Conservation (phyloP, 2,113 vertebrate genomes). For the Piaya cayana region DNA sequence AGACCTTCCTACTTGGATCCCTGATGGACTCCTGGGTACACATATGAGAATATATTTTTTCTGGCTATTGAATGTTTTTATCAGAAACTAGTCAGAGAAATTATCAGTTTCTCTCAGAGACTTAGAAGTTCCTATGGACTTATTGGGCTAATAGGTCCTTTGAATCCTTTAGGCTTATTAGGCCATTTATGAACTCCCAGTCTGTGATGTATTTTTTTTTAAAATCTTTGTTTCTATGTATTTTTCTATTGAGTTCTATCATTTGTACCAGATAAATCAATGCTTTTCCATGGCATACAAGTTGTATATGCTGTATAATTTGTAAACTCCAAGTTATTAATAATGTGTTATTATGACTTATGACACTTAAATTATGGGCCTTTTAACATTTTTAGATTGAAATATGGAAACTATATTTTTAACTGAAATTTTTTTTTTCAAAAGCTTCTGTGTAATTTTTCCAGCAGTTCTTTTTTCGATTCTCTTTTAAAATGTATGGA, state of each 20-base stretch:
- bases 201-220: background rate
- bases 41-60: background rate
- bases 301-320: background rate
- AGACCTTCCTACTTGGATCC: background rate
- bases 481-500: background rate
- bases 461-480: background rate
- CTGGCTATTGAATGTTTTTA: background rate
- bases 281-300: background rate
- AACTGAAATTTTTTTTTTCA: background rate
- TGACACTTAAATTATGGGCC: background rate
- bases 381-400: background rate
- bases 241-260: background rate
- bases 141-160: background rate
- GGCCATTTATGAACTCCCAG: background rate
- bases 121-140: background rate
- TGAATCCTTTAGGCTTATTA: background rate
- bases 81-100: background rate
- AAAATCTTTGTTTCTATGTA: background rate
- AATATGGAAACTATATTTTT: background rate
- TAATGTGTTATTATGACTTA: background rate
- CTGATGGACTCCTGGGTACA: background rate
- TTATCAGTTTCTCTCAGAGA: background rate
- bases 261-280: background rate
- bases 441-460: background rate
- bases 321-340: background rate